Conservation (phyloP, 1,140 invertebrate species). For the Cheumatopsyche charites region DNA sequence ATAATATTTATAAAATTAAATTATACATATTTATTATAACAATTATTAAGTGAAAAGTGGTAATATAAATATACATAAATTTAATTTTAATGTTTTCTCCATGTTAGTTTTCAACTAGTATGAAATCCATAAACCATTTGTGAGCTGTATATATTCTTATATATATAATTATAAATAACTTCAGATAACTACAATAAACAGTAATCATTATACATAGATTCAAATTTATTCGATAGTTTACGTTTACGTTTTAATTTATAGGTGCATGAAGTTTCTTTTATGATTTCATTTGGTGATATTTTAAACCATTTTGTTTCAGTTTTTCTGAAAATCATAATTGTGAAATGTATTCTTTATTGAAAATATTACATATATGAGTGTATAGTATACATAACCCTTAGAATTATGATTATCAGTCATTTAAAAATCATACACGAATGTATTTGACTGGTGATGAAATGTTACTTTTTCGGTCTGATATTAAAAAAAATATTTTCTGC, state of each 20-base stretch:
- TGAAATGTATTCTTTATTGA: not conserved
- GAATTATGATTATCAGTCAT: not conserved
- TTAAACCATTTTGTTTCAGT: not conserved
- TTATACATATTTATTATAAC: conserved; percentile 6
- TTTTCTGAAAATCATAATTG: not conserved
- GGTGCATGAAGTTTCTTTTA: not conserved
- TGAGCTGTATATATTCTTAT: not conserved
- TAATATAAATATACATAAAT: not conserved
- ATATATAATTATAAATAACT: not conserved
- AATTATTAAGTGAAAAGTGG: not conserved
- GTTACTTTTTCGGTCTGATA: not conserved
- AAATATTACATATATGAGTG: not conserved
- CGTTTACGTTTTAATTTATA: not conserved
- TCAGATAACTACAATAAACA: not conserved
- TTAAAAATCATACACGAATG: not conserved
- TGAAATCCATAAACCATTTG: not conserved
- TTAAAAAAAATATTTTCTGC: not conserved
- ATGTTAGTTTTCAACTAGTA: too few relatives aligned
- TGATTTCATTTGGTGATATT: not conserved
- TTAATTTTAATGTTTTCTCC: not conserved
- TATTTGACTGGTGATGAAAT: not conserved
- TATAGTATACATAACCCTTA: not conserved
- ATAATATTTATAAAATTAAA: conserved; percentile 55
- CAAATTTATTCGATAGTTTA: not conserved
- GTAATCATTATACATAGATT: not conserved